Percentiles rank a stretch among this genome's conserved stretches.
These are phyloP conservation scores for Bettongia penicillata DNA, from an alignment of 2,113 vertebrate species.

Conservation along the genomic window DNA sequence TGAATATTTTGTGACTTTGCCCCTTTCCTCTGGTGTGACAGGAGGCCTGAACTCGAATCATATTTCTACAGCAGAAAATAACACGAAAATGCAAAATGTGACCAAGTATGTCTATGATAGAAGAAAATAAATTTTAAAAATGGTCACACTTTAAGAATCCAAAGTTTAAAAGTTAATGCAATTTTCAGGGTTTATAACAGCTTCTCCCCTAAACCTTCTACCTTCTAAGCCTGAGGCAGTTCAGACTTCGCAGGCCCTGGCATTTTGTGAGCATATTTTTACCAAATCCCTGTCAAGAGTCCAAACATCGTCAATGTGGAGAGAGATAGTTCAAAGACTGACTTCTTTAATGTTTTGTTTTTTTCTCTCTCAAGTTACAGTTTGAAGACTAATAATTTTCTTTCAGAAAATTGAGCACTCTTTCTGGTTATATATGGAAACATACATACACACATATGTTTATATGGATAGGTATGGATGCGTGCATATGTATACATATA, in stretches of 20 bases:
- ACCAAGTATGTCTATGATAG: not conserved
- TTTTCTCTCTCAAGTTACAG: slow-evolving; percentile 42
- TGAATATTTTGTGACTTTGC: slow-evolving; percentile 22
- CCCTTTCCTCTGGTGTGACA: not conserved
- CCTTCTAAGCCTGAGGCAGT: slow-evolving; percentile 31
- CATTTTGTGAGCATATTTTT: not conserved
- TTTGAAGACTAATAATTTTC: slow-evolving; percentile 35
- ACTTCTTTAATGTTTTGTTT: slow-evolving; percentile 6
- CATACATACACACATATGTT: not conserved
- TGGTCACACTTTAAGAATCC: slow-evolving; percentile 10
- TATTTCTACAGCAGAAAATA: slow-evolving; percentile 38
- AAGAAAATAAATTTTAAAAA: not conserved
- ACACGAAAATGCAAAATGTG: not conserved
- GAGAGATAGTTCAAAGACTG: slow-evolving; percentile 10
- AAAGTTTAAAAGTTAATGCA: slow-evolving; percentile 31
- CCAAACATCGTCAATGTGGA: not conserved
- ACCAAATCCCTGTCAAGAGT: slow-evolving; percentile 5
- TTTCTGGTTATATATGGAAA: not conserved
- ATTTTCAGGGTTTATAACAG: slow-evolving; percentile 16
- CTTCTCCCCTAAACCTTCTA: not conserved
- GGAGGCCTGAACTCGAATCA: not conserved
- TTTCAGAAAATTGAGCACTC: slow-evolving; percentile 34
- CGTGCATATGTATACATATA: too few relatives aligned
- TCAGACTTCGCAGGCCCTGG: not conserved
- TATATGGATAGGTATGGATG: too few relatives aligned